Evolutionary conservation across 2,113 vertebrate species (phyloP), one percentile per base, ranked within the genome.

Genomic region (Brachyistius frenatus): DNA sequence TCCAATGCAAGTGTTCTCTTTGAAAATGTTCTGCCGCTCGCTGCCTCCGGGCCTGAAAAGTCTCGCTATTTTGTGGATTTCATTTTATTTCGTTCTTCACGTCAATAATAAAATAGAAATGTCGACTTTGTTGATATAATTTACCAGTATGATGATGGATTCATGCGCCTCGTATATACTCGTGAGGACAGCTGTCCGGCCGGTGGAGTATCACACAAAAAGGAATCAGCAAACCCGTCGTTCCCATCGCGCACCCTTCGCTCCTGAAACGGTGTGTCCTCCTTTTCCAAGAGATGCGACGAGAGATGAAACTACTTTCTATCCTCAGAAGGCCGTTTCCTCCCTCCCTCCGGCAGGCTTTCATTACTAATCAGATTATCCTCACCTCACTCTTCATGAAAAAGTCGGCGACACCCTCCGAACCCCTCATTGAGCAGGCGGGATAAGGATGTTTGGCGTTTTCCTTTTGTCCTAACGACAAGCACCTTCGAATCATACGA

Each of bases 291-390:
- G 16, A 73, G 64, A 86, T 36, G 64, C 52, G 74, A 72, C 41
- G 39, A 39, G 60, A 73, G 73, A 62, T 50, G 61, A 60, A 54
- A 37, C 36, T 30, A 57, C 16, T 78, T 67, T 80, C 66, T 35
- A 46, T 64, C 65, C 83, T 83, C 74, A 52, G 47, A 81, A 84
- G 68, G 47, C 55, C 7, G 47, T 0, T 47, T 32, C 44, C 41
- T 66, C 41, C 56, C 55, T 54, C 58, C 84, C 68, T 63, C 15
- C 30, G 53, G 76, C 56, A n/a, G 58, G 58, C 79, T 70, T 87
- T 87, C 82, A 76, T 87, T 84, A 83, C 90, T 84, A 90, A 90
- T 88, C 84, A 87, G 69, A 88, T 90, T 88, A 90, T 84, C 74
- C 79, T 67, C 60, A 52, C 74, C 79, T 67, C 60, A 52, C 78